Base-by-base conservation (phyloP, 1,140 invertebrate genomes). In the Cherax destructor region DNA sequence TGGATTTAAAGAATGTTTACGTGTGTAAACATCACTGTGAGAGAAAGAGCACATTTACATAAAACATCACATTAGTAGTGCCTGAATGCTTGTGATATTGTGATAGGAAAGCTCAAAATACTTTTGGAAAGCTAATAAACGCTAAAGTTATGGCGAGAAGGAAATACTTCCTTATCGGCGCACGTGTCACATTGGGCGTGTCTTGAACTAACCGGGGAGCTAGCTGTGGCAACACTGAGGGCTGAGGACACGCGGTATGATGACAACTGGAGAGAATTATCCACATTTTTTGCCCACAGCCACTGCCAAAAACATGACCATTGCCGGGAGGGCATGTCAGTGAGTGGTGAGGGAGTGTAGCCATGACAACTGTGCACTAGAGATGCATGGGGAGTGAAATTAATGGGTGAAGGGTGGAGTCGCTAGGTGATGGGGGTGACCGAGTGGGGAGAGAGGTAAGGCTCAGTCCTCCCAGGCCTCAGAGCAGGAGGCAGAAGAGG, bases 171-270 rank as follows among this genome's bases (percentile, higher is more conserved):
- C 81, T 65, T 65, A 83, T 9, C 24, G 13, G 56, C 69, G 59
- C 81, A 83, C 81, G 81, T 83, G 81, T 83, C 59, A 18, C 52
- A 61, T 61, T 16, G 79, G 52, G 80, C 80, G 80, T 83, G n/a
- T 65, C 24, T 56, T 61, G 59, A 41, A 83, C 47, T 83, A 69
- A 83, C 56, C 56, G 41, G 47, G 59, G 81, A 30, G 10, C 59
- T 47, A 16, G 59, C 30, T 24, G 6, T 83, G 81, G 81, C 81
- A 83, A 83, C 81, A 69, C 24, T 10, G 52, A 41, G 30, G 80
- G 80, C 59, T 69, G 61, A 83, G 80, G 81, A 83, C 81, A 52
- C 59, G 30, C 59, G 30, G 81, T 61, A 47, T 30, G 61, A 83
- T 69, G 81, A 83, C 59, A 69, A 69, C 59, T 83, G 81, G 59